Percentiles rank a stretch among this genome's conserved stretches.
Conservation (phyloP, 2,888 invertebrate genomes). For the Pristionchus mayeri region DNA sequence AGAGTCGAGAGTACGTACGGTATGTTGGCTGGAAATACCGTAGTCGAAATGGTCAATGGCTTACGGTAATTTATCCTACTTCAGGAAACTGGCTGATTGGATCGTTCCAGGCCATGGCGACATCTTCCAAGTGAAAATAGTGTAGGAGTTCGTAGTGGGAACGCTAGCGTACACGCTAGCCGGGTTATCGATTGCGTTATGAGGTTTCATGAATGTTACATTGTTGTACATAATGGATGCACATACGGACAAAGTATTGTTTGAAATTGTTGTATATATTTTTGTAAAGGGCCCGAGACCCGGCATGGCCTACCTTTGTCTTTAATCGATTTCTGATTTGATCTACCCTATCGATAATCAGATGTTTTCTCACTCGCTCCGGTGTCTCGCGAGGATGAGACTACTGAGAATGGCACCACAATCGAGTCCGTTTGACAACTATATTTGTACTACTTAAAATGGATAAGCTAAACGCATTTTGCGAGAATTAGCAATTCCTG, state of each 20-base stretch:
- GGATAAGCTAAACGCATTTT: no score
- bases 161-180: no score
- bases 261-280: no score
- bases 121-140: background rate
- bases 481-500: no score
- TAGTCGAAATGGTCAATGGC: background rate
- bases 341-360: background rate
- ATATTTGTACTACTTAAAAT: no score
- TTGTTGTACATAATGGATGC: no score
- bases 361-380: slow-evolving; percentile 28
- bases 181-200: background rate
- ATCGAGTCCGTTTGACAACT: no score
- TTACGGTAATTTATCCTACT: background rate
- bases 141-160: background rate
- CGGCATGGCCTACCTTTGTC: background rate
- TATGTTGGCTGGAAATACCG: background rate
- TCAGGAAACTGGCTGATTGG: slow-evolving; percentile 33
- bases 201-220: no score
- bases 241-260: no score
- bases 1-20: background rate
- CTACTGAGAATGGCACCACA: no score
- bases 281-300: background rate
- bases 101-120: slow-evolving; percentile 50
- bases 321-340: background rate
- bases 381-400: background rate